phyloP scores from a whole-genome alignment of 2,888 invertebrate genomes.

The Torymus texanus region DNA sequence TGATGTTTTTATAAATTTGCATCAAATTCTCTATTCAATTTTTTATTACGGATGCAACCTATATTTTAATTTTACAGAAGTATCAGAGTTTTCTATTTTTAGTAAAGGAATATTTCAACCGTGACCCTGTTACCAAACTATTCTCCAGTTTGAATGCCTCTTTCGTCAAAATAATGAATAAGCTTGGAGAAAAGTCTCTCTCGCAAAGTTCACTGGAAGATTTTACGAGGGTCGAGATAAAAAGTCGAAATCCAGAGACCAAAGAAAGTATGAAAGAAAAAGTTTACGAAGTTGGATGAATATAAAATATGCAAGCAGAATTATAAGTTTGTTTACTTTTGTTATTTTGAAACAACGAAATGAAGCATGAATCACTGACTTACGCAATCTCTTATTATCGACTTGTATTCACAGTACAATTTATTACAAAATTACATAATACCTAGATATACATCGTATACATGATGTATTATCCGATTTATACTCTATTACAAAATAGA shows the following conservation, averaged over 20 bases:
- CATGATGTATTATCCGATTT: too few species aligned
- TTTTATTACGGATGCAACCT: too few species aligned
- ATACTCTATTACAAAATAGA: too few species aligned
- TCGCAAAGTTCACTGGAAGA: not conserved
- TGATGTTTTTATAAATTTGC: too few species aligned
- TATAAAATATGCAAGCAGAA: not conserved
- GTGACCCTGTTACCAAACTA: not conserved
- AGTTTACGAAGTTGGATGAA: not conserved
- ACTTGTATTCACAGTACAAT: too few species aligned
- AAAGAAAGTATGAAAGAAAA: not conserved
- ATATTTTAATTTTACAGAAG: too few species aligned
- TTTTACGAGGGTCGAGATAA: not conserved
- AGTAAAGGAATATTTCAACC: too few species aligned
- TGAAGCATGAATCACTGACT: not conserved
- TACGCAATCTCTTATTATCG: too few species aligned
- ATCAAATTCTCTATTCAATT: too few species aligned
- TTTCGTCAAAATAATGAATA: not conserved
- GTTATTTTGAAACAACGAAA: not conserved
- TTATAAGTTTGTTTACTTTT: not conserved
- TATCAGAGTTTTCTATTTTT: too few species aligned
- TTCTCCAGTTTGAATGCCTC: not conserved
- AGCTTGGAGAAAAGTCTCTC: not conserved
- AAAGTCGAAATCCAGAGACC: conserved; percentile 1
- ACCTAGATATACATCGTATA: too few species aligned
- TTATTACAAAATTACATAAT: too few species aligned